phyloP scores from a whole-genome alignment of 2,888 invertebrate genomes.

The Ennomos fuscantarius region DNA sequence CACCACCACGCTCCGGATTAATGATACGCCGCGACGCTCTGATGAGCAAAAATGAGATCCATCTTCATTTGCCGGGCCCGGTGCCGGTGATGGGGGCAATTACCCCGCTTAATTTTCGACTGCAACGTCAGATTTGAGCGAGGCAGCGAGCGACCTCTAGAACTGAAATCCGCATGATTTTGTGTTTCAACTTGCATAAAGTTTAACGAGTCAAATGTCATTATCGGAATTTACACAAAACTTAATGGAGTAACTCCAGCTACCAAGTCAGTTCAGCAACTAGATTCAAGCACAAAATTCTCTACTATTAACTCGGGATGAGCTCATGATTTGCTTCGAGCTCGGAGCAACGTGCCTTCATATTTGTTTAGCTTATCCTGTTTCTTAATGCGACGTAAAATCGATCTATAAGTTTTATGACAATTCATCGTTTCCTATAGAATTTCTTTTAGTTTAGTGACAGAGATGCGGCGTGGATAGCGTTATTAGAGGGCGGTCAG shows the following conservation, averaged over 20 bases:
- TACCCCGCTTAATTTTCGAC: slow-evolving; percentile 30
- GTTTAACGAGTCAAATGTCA: neutral
- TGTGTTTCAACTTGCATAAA: neutral
- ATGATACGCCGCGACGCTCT: slow-evolving; percentile 44
- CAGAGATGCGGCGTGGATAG: slow-evolving; percentile 12
- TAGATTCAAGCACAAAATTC: neutral
- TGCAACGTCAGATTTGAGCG: slow-evolving; percentile 25
- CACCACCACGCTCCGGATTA: slow-evolving; percentile 37
- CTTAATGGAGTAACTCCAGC: too few species aligned
- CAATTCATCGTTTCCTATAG: slow-evolving; percentile 12
- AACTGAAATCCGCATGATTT: slow-evolving; percentile 10
- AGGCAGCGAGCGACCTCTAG: neutral
- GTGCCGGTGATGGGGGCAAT: slow-evolving; percentile 23
- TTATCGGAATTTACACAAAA: neutral
- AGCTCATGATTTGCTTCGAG: slow-evolving; percentile 4
- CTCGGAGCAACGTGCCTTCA: neutral
- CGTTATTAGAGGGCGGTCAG: slow-evolving; percentile 17
- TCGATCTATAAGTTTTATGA: slow-evolving; percentile 6
- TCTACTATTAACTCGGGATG: neutral
- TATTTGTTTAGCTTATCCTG: neutral
- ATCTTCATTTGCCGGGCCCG: slow-evolving; percentile 42
- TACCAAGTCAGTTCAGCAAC: neutral
- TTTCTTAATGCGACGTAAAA: slow-evolving; percentile 3
- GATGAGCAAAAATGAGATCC: slow-evolving; percentile 44
- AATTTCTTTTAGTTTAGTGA: slow-evolving; percentile 10